Evolutionary conservation across 1,140 invertebrate genomes (phyloP).

Genomic region (Hydropsyche tenuis): DNA sequence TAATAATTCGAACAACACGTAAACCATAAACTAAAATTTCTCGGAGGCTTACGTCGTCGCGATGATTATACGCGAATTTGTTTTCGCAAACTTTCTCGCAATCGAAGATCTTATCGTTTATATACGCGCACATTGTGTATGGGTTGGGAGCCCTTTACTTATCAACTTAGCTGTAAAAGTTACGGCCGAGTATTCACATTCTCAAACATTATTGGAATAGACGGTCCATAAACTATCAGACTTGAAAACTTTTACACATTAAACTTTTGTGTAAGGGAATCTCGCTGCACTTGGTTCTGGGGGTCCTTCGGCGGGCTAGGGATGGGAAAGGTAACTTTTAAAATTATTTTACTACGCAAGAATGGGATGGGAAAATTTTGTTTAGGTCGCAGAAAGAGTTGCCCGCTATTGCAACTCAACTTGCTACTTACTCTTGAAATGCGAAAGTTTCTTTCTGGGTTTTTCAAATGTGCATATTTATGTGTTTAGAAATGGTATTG

Average conservation of each 20-base stretch:
- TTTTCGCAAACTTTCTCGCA: too few relatives aligned
- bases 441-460: too few relatives aligned
- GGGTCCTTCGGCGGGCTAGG: background rate
- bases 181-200: conserved; percentile 43
- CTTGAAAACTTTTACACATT: conserved; percentile 48
- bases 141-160: conserved; percentile 29
- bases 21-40: too few relatives aligned
- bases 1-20: too few relatives aligned
- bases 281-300: too few relatives aligned
- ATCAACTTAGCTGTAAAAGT: conserved; percentile 38
- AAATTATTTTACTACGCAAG: conserved; percentile 49
- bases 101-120: too few relatives aligned
- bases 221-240: conserved; percentile 50
- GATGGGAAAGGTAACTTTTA: conserved; percentile 46
- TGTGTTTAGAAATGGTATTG: too few relatives aligned
- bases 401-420: conserved; percentile 4
- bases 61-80: too few relatives aligned
- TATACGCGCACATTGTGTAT: background rate
- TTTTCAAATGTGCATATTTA: too few relatives aligned
- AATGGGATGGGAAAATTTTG: conserved; percentile 43
- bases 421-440: background rate
- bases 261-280: conserved; percentile 47
- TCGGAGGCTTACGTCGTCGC: too few relatives aligned
- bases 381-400: conserved; percentile 35
- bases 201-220: conserved; percentile 49